Percentiles rank a stretch among this genome's conserved stretches.
Conservation (phyloP, 2,888 invertebrate species). For the Anoplius nigerrimus region DNA sequence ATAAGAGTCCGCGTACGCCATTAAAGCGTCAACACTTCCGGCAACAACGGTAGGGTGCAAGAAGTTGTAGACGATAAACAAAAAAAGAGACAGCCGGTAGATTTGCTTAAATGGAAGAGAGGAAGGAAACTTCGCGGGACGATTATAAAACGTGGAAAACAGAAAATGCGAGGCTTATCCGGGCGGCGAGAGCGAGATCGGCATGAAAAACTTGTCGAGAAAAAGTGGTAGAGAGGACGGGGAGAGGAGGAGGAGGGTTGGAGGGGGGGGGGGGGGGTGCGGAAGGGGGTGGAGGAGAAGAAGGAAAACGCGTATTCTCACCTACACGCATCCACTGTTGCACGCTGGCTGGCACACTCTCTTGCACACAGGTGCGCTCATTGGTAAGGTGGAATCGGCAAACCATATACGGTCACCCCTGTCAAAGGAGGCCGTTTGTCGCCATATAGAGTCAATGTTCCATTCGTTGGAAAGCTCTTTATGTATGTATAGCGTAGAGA, state of each 20-base stretch:
- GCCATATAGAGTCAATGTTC: slow-evolving; percentile 74
- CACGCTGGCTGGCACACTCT: slow-evolving; percentile 29
- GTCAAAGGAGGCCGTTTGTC: slow-evolving; percentile 71
- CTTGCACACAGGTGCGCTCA: slow-evolving; percentile 37
- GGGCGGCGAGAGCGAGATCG: too few species aligned
- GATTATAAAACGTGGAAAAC: too few species aligned
- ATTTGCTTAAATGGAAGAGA: too few species aligned
- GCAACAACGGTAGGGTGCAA: too few species aligned
- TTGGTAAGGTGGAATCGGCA: slow-evolving; percentile 72
- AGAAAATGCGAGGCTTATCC: too few species aligned
- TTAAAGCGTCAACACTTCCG: too few species aligned
- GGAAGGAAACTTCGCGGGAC: too few species aligned
- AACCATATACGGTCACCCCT: slow-evolving; percentile 74
- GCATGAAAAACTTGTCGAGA: too few species aligned
- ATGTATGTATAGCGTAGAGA: neutral
- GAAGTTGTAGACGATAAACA: too few species aligned
- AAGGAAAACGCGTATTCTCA: slow-evolving; percentile 29
- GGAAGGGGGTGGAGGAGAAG: neutral
- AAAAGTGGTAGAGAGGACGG: slow-evolving; percentile 1
- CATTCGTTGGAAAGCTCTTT: slow-evolving; percentile 69
- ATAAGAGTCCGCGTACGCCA: too few species aligned
- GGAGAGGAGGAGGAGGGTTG: slow-evolving; percentile 9
- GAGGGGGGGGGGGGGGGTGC: neutral
- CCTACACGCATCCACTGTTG: neutral
- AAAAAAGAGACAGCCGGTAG: too few species aligned